phyloP scores from a whole-genome alignment of 2,888 invertebrate species.

The Aporophyla nigra region DNA sequence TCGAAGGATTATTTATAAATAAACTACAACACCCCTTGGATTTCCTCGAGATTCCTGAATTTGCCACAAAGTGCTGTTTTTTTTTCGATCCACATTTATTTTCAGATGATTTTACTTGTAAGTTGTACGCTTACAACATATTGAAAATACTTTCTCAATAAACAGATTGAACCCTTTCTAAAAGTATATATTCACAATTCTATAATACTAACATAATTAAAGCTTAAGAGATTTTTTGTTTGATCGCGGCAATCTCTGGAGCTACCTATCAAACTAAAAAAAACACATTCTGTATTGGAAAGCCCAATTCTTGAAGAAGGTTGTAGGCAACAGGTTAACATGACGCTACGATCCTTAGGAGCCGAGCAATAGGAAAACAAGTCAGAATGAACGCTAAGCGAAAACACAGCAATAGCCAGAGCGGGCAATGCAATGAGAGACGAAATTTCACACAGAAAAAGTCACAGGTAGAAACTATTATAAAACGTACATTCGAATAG shows the following conservation, averaged over 20 bases:
- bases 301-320: too few species aligned
- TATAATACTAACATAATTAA: not conserved
- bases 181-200: not conserved
- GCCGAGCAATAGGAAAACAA: too few species aligned
- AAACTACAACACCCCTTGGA: too few species aligned
- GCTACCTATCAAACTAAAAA: too few species aligned
- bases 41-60: too few species aligned
- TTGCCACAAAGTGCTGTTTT: not conserved
- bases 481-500: not conserved
- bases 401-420: not conserved
- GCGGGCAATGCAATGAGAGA: not conserved
- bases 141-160: not conserved
- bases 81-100: not conserved
- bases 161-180: not conserved
- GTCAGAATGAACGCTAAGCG: too few species aligned
- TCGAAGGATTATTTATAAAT: not conserved
- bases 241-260: too few species aligned
- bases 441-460: not conserved
- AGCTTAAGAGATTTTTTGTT: too few species aligned
- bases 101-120: not conserved
- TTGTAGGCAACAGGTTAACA: too few species aligned
- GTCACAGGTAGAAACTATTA: not conserved
- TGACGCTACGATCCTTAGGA: too few species aligned
- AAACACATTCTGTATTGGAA: too few species aligned
- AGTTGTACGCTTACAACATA: not conserved